Percentiles rank a stretch among this genome's conserved stretches.
Evolutionary conservation across 2,888 invertebrate species (phyloP).

Genomic region (Cheilosia scutellata): DNA sequence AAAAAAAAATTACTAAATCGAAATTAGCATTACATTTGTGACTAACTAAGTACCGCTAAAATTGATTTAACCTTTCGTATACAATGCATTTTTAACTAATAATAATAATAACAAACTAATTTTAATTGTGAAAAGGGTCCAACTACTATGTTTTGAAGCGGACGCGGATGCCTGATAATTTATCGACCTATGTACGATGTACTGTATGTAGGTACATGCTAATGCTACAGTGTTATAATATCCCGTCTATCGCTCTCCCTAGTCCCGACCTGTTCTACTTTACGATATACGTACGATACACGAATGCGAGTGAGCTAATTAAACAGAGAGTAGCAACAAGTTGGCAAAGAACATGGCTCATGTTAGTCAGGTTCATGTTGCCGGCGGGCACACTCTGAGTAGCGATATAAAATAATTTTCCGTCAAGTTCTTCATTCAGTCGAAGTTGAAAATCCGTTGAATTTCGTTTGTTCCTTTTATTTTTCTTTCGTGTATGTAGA

Average conservation of each 20-base stretch:
- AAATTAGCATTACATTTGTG: too few relatives aligned
- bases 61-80: too few relatives aligned
- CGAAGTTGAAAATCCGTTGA: conserved; percentile 23
- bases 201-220: too few relatives aligned
- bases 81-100: too few relatives aligned
- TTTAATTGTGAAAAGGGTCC: too few relatives aligned
- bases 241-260: not conserved
- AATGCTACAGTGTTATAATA: not conserved
- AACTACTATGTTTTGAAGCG: too few relatives aligned
- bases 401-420: conserved; percentile 60
- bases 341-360: not conserved
- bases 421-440: conserved; percentile 42
- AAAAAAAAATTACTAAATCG: too few relatives aligned
- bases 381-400: not conserved
- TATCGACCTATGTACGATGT: too few relatives aligned
- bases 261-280: not conserved
- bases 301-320: conserved; percentile 16
- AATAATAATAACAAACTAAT: too few relatives aligned
- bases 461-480: conserved; percentile 9
- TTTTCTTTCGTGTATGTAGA: conserved; percentile 6
- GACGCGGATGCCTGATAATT: too few relatives aligned
- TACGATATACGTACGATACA: not conserved
- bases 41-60: too few relatives aligned
- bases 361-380: not conserved
- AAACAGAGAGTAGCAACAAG: conserved; percentile 48